A percentile compares a stretch with the other conserved stretches of the same genome.
phyloP scores from a whole-genome alignment of 1,140 invertebrate species.

The Anoplolepis gracilipes region DNA sequence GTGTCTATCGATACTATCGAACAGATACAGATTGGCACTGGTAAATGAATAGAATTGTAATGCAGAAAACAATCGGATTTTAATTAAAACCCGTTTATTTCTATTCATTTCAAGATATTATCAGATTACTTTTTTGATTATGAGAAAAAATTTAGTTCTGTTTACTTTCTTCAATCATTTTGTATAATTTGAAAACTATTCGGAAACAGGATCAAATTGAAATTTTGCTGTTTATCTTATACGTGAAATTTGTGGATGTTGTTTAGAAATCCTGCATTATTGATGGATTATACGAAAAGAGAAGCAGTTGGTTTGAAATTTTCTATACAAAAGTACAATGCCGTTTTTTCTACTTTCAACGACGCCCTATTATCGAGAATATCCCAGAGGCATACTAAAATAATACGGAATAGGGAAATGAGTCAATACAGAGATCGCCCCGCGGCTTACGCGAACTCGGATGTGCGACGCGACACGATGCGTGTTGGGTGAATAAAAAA shows the following conservation, averaged over 20 bases:
- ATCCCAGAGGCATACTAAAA: constrained; percentile 48
- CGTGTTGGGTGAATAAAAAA: constrained; percentile 37
- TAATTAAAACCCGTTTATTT: background rate
- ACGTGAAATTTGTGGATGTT: background rate
- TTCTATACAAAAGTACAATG: background rate
- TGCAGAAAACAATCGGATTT: background rate
- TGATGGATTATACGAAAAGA: constrained; percentile 2
- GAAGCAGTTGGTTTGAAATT: constrained; percentile 32
- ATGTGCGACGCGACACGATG: constrained; percentile 40
- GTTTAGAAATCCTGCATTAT: constrained; percentile 1
- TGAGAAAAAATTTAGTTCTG: background rate
- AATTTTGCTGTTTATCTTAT: background rate
- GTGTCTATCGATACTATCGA: background rate
- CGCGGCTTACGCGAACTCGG: constrained; percentile 8
- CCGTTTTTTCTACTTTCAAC: constrained; percentile 52
- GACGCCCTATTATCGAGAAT: constrained; percentile 20
- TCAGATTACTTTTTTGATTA: background rate
- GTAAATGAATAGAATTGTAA: background rate
- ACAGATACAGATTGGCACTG: background rate
- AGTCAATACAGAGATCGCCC: constrained; percentile 43
- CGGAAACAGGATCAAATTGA: background rate
- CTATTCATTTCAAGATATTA: background rate
- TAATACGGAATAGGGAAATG: constrained; percentile 9
- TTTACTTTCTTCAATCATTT: background rate
- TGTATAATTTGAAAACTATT: background rate